Evolutionary conservation across 2,113 vertebrate species (phyloP), one percentile per base, ranked within the genome.

Genomic region (Apistogramma diplotaenia): DNA sequence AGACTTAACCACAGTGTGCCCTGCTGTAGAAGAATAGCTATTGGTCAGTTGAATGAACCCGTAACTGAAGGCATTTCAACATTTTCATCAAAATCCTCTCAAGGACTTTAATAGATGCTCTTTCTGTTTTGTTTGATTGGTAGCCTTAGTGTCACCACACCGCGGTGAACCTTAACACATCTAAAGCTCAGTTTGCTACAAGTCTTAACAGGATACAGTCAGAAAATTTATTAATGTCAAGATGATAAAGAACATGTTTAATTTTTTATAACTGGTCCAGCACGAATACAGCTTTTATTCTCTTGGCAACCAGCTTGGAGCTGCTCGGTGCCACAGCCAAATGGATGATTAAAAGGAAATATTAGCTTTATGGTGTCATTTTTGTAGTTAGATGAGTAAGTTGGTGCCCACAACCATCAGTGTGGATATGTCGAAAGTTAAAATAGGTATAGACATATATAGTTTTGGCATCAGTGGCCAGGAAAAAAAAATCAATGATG

Each of bases 221-320:
- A 54, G 74, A 81, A 77, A 43, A 60, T 81, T 75, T 25, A 85
- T 46, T 61, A 80, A 75, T 29, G 46, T 85, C 53, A 81, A 73
- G 67, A 56, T 74, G 49, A 65, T 46, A 46, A 15, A 73, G 67
- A 18, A 71, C 49, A 60, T 58, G 40, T 57, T 25, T 57, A 65
- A 62, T 74, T 4, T 19, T 60, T 56, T 76, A 76, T 81, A 74
- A 21, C 37, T 11, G 25, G 35, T 58, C 27, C 46, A 65, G 57
- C n/a, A 53, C 21, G 74, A 54, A 43, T 19, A 49, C 73, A 31
- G 21, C 35, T 37, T 37, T 67, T 60, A 35, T 74, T 53, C 54
- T 57, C 37, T 46, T 35, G 25, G 57, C 74, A 77, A 72, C 27
- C 57, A 40, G 31, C 49, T 72, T 37, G 57, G 18, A 46, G 54